phyloP scores from a whole-genome alignment of 92 coral and sea anemone species.

The Virgularia gustaviana region DNA sequence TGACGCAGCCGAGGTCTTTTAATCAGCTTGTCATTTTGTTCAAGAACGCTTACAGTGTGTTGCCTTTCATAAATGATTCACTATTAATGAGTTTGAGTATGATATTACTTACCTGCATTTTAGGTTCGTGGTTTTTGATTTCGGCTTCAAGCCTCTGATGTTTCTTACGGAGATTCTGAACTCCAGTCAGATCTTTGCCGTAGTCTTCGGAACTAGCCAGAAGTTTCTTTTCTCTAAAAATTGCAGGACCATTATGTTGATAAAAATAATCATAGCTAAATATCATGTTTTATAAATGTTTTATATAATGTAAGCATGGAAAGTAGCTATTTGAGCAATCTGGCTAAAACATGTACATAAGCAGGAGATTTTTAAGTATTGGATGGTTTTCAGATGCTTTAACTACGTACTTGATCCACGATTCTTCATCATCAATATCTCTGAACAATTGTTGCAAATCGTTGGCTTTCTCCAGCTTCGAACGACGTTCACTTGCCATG shows the following conservation, averaged over 20 bases:
- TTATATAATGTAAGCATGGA: neutral
- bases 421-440: conserved; percentile 96
- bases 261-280: too few relatives aligned
- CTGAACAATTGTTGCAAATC: conserved; percentile 98
- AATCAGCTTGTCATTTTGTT: too few relatives aligned
- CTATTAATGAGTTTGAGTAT: too few relatives aligned
- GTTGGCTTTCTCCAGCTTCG: conserved; percentile 82
- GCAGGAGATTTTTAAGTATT: neutral
- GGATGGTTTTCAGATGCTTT: neutral
- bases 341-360: neutral
- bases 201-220: conserved; percentile 95
- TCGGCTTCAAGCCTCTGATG: conserved; percentile 97
- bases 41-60: too few relatives aligned
- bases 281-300: too few relatives aligned
- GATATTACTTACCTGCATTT: conserved; percentile 63
- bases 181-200: conserved; percentile 97
- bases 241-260: neutral
- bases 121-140: conserved; percentile 80
- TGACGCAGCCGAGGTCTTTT: too few relatives aligned
- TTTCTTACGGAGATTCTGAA: conserved; percentile 90
- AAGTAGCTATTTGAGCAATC: neutral
- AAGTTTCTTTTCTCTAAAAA: conserved; percentile 82
- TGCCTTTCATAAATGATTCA: too few relatives aligned
- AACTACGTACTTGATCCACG: conserved; percentile 93
- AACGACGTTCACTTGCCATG: conserved; percentile 81